Percentiles rank a stretch among this genome's conserved stretches.
Conservation (phyloP, 2,113 vertebrate genomes). For the Hylia prasina region DNA sequence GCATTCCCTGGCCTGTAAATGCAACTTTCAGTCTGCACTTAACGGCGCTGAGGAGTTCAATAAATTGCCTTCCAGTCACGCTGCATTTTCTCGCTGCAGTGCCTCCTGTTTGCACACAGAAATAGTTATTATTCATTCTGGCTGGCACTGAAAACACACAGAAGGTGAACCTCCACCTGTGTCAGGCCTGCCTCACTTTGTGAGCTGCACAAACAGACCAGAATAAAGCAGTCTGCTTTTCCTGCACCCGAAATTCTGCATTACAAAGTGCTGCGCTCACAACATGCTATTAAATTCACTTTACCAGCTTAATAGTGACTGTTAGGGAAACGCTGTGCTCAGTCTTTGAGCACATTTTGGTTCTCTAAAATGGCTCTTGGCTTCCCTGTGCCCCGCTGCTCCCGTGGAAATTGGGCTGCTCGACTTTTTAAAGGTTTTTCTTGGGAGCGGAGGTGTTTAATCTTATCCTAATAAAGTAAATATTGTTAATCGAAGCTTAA, state of each 20-base stretch:
- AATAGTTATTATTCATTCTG: background rate
- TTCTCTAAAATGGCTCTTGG: background rate
- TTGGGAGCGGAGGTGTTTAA: background rate
- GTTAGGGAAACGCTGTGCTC: background rate
- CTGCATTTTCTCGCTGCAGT: background rate
- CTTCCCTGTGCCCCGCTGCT: background rate
- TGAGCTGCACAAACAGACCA: background rate
- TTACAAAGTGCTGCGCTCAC: background rate
- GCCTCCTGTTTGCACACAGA: background rate
- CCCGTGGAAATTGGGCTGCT: background rate
- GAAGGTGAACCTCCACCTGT: background rate
- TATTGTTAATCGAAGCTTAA: constrained; percentile 12
- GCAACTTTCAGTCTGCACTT: background rate
- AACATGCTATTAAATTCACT: background rate
- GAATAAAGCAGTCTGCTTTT: background rate
- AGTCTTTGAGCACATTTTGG: background rate
- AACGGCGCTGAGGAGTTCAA: background rate
- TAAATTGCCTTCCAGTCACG: background rate
- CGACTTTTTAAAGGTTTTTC: background rate
- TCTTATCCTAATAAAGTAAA: constrained; percentile 8
- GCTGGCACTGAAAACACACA: background rate
- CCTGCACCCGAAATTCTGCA: background rate
- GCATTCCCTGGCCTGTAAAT: background rate
- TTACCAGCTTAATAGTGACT: background rate
- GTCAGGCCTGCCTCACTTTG: background rate